Evolutionary conservation across 2,888 invertebrate species (phyloP).

Genomic region (Brachynemurus nebulosus): DNA sequence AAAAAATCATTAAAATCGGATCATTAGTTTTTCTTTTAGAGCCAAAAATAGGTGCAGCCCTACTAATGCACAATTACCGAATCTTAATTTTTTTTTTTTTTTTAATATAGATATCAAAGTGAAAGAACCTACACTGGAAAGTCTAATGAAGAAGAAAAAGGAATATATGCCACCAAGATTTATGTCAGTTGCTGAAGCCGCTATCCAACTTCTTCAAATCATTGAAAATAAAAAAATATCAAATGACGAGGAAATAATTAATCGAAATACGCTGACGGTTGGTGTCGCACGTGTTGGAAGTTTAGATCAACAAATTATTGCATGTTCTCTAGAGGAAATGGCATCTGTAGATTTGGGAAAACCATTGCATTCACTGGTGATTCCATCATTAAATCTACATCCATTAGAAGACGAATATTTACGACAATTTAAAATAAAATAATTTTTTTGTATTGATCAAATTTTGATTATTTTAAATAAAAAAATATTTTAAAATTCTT

Average conservation of each 20-base stretch:
- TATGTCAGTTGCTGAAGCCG: conserved; percentile 83
- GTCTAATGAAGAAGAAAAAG: conserved; percentile 74
- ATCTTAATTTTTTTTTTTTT: conserved; percentile 5
- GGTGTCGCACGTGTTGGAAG: conserved; percentile 88
- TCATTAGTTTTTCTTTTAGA: too few species aligned
- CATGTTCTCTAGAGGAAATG: conserved; percentile 63
- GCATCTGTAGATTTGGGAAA: conserved; percentile 57
- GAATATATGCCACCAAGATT: conserved; percentile 90
- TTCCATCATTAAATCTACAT: conserved; percentile 70
- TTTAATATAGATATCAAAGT: conserved; percentile 80
- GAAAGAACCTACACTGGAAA: conserved; percentile 93
- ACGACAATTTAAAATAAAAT: conserved; percentile 39
- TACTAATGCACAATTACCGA: not conserved
- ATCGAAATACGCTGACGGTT: conserved; percentile 53
- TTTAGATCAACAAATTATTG: conserved; percentile 63
- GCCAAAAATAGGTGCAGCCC: too few species aligned
- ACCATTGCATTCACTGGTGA: conserved; percentile 88
- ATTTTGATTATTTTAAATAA: not conserved
- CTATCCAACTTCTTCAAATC: conserved; percentile 68
- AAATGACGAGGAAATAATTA: conserved; percentile 3
- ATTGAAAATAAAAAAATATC: conserved; percentile 27
- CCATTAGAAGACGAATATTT: conserved; percentile 86
- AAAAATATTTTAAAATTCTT: too few species aligned
- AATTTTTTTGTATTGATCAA: not conserved
- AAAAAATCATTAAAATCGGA: too few species aligned